Conservation (phyloP, 2,888 invertebrate genomes). For the Cyclophora punctaria region DNA sequence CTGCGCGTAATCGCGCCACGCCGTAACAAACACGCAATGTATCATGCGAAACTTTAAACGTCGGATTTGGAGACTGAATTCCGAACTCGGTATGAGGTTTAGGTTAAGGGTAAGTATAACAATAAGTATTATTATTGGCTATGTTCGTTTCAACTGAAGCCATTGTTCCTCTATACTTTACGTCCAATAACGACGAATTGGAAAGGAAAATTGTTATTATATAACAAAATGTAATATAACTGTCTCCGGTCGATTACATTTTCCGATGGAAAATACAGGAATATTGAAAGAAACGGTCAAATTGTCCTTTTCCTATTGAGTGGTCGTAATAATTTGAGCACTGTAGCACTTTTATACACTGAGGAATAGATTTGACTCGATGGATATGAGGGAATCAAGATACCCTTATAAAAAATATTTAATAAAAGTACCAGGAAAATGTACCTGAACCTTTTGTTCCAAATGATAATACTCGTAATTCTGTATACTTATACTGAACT, state of each 20-base stretch:
- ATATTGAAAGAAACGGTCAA: conserved; percentile 47
- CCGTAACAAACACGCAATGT: conserved; percentile 35
- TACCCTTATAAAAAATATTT: conserved; percentile 5
- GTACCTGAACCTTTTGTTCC: conserved; percentile 2
- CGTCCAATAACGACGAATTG: conserved; percentile 61
- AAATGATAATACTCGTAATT: neutral
- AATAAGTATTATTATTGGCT: conserved; percentile 64
- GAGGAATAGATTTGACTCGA: conserved; percentile 31
- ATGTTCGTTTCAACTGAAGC: conserved; percentile 55
- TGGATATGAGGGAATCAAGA: conserved; percentile 21
- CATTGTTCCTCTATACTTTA: conserved; percentile 51
- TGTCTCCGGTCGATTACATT: conserved; percentile 49
- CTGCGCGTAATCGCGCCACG: conserved; percentile 17
- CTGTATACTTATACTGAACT: too few species aligned
- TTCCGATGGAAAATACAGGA: conserved; percentile 46
- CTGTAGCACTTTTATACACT: conserved; percentile 41
- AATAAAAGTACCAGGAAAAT: conserved; percentile 3
- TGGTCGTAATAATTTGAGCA: conserved; percentile 42
- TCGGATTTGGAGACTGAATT: conserved; percentile 20
- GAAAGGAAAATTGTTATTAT: conserved; percentile 58
- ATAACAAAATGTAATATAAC: conserved; percentile 53
- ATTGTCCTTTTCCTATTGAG: conserved; percentile 47
- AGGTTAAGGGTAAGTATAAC: conserved; percentile 54
- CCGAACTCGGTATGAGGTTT: conserved; percentile 27
- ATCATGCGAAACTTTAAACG: conserved; percentile 26